A percentile compares a stretch with the other conserved stretches of the same genome.
phyloP scores from a whole-genome alignment of 2,797 vertebrate genomes.

The Sandelia bainsii region DNA sequence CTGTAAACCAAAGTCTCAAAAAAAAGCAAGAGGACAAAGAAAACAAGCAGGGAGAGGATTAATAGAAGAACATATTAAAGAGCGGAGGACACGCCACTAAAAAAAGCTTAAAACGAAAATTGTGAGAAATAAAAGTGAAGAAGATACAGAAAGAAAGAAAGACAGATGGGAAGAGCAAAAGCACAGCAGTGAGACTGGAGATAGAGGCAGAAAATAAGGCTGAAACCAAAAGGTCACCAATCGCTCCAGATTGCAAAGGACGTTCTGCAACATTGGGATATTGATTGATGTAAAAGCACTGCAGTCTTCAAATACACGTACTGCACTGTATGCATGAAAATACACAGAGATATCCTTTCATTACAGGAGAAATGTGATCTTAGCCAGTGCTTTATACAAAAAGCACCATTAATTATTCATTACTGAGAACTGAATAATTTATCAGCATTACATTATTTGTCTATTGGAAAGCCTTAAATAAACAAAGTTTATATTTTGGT shows the following conservation, averaged over 20 bases:
- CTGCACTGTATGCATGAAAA: conserved; percentile 26
- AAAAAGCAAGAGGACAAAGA: neutral
- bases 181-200: conserved; percentile 23
- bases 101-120: conserved; percentile 1
- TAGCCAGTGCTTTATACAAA: conserved; percentile 22
- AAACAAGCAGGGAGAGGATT: neutral
- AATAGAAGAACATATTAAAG: conserved; percentile 6
- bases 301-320: conserved; percentile 17
- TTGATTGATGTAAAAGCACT: conserved; percentile 48
- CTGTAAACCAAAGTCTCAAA: neutral
- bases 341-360: conserved; percentile 14
- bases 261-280: conserved; percentile 48
- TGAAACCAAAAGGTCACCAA: conserved; percentile 68
- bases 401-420: conserved; percentile 53
- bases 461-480: conserved; percentile 24
- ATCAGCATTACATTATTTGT: conserved; percentile 58
- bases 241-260: conserved; percentile 43
- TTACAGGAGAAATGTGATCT: conserved; percentile 36
- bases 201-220: conserved; percentile 42
- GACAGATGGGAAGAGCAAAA: conserved; percentile 43
- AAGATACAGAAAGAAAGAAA: conserved; percentile 7
- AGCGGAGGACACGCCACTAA: neutral
- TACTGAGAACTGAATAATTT: conserved; percentile 24
- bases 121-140: neutral
- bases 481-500: conserved; percentile 12